Evolutionary conservation across 2,113 vertebrate species (phyloP).

Genomic region (Herpailurus yagouaroundi): DNA sequence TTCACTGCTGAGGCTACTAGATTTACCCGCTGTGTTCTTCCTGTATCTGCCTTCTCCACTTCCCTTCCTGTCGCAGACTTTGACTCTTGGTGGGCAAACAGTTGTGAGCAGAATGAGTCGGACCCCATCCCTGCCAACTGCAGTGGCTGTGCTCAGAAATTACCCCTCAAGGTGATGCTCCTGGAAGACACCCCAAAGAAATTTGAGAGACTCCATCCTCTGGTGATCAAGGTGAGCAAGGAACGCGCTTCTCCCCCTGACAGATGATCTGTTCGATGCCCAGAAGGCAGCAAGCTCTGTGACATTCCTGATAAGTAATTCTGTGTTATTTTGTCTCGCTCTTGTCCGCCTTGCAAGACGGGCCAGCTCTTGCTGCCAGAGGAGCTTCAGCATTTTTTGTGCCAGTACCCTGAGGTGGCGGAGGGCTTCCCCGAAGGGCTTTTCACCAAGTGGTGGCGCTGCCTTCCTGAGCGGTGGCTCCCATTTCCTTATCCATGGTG

Average conservation of each 20-base stretch:
- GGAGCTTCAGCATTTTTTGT: conserved; percentile 83
- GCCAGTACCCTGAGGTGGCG: conserved; percentile 80
- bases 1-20: not conserved
- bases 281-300: not conserved
- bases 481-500: conserved; percentile 85
- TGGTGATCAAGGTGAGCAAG: conserved; percentile 86
- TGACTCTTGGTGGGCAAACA: conserved; percentile 84
- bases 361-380: conserved; percentile 80
- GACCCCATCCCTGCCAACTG: conserved; percentile 81
- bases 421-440: conserved; percentile 83
- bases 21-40: not conserved
- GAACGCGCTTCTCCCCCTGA: not conserved
- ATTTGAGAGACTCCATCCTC: conserved; percentile 83
- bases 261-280: not conserved
- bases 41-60: not conserved
- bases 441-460: conserved; percentile 82
- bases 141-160: conserved; percentile 82
- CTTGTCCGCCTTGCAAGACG: conserved; percentile 77
- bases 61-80: conserved; percentile 78
- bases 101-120: conserved; percentile 82
- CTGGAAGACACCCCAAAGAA: conserved; percentile 72
- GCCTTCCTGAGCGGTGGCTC: conserved; percentile 75
- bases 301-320: not conserved
- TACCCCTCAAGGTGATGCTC: conserved; percentile 78
- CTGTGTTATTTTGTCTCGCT: not conserved